Evolutionary conservation across 2,797 vertebrate genomes (phyloP), one percentile per base, ranked within the genome.

Genomic region (Hoplostethus mediterraneus): DNA sequence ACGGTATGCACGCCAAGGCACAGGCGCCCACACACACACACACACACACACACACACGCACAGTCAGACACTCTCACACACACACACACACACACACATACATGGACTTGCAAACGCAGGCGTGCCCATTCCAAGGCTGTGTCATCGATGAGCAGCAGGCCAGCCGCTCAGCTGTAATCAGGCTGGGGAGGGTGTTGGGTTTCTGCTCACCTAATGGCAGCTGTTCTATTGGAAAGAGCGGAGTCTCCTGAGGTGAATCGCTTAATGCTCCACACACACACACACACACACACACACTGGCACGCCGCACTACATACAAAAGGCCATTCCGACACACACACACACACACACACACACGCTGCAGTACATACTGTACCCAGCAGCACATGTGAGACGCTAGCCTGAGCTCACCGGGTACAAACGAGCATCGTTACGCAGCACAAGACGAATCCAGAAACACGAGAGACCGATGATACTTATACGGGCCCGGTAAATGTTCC

Each of bases 191-290:
- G 21, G 21, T 21, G 21, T 21, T 21, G 21, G 21, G 21, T 21
- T 21, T 21, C 21, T 21, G 21, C 21, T 21, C 21, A 21, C 21
- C 21, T 21, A 21, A 21, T 21, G 21, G 21, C 21, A 21, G 21
- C 21, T 0, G 9, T 44, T 70, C 60, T 74, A 38, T 68, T 77
- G 62, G 36, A 65, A 67, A 30, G 67, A 73, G 73, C 76, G 36
- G 21, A 70, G 62, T 64, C 60, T 53, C 65, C 54, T 30, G 74
- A 74, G 80, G 67, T 85, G 79, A 83, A 73, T 86, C 69, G 31
- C 38, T 51, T 70, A 53, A 76, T 81, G 60, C 64, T 58, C 12
- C 48, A 0, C 38, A 51, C 51, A 21, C 21, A 21, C 21, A 21
- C 21, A 21, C 21, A 21, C 21, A 21, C 21, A n/a, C 48, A 0